Conservation (phyloP, 2,113 vertebrate genomes). For the Cebidichthys violaceus region DNA sequence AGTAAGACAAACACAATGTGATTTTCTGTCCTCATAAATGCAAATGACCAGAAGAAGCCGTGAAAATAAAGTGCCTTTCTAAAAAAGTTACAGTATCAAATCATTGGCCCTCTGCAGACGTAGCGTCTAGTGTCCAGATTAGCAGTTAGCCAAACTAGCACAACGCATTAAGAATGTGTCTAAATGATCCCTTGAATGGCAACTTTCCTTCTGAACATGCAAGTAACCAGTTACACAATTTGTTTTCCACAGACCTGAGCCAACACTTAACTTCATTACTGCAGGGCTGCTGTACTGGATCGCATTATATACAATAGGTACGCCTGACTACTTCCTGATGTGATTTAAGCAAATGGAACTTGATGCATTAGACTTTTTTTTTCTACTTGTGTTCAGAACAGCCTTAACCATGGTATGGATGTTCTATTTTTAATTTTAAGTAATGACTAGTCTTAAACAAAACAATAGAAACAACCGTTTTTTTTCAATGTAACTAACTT, state of each 20-base stretch:
- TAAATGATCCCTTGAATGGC: constrained; percentile 13
- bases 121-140: not conserved
- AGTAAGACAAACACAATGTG: not conserved
- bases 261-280: constrained; percentile 13
- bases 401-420: not conserved
- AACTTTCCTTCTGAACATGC: constrained; percentile 10
- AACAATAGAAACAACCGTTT: not conserved
- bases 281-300: constrained; percentile 8
- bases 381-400: not conserved
- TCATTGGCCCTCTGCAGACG: not conserved
- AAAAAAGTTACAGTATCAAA: not conserved
- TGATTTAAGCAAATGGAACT: not conserved
- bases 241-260: not conserved
- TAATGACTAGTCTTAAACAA: not conserved
- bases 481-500: not conserved
- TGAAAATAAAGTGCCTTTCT: not conserved
- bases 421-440: too few species aligned
- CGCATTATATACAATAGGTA: not conserved
- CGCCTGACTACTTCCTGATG: not conserved
- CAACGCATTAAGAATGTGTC: not conserved
- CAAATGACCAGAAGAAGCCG: constrained; percentile 4
- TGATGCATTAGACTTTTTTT: not conserved
- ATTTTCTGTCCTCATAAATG: constrained; percentile 14
- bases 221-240: not conserved
- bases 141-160: not conserved